Evolutionary conservation across 2,888 invertebrate genomes (phyloP), one percentile per base, ranked within the genome.

Genomic region (Cephus runcator): DNA sequence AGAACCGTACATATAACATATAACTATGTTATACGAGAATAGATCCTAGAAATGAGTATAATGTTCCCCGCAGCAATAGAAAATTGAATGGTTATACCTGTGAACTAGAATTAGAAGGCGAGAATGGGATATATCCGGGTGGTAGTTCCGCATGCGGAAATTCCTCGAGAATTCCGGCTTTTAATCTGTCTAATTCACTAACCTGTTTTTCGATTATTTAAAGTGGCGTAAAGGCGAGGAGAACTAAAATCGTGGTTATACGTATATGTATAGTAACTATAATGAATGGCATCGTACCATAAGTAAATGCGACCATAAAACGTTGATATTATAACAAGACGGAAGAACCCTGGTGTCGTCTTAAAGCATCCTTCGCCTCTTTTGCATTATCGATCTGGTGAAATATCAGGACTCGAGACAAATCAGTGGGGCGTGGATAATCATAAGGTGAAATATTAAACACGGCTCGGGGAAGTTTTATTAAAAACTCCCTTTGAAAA

Each of bases 401-500:
- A 71, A 34, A 71, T 71, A 33, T 76, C 71, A 75, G 34, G 75
- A 73, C 81, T 79, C 77, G 79, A 84, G 84, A 85, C 83, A 86
- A 88, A 87, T 85, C 87, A 86, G 86, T 81, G 85, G 84, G 83
- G 85, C 86, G 86, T 85, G 84, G 84, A 85, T 88, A 85, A 87
- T 87, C 84, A 83, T 82, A 83, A 84, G 84, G 84, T 88, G 86
- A 87, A 88, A 88, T 88, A 88, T 88, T 88, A 88, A 87, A 85
- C 82, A 82, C 75, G 76, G 77, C 77, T 79, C 83, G 82, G 81
- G 82, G 82, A 87, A 90, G 86, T 90, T 91, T 90, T 89, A 90
- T 90, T 90, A 90, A 90, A 90, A 91, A 88, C 89, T 86, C 83
- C 81, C 85, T 83, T 85, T 84, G 83, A 85, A 76, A 73, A 79